Conservation (phyloP, 2,888 invertebrate genomes). For the Pammene aurita region DNA sequence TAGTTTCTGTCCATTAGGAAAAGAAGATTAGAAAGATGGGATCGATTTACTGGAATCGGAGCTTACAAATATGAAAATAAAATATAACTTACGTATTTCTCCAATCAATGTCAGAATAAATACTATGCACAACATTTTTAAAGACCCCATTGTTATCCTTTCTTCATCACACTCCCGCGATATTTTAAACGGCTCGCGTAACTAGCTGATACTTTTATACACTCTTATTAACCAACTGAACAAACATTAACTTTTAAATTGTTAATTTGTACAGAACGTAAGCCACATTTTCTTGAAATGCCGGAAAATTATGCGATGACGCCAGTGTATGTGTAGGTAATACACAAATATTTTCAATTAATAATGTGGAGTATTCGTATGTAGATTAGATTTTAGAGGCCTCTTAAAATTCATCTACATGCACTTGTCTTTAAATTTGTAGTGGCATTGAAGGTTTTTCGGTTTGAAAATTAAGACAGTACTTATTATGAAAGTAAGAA, state of each 20-base stretch:
- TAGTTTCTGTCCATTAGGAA: no score
- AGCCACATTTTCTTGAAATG: not conserved
- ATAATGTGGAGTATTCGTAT: not conserved
- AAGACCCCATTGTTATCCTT: slow-evolving; percentile 14
- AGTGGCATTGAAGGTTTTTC: no score
- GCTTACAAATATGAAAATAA: not conserved
- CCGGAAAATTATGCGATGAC: slow-evolving; percentile 14
- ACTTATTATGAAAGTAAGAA: no score
- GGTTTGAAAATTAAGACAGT: no score
- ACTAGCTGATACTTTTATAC: slow-evolving; percentile 19
- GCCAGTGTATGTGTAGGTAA: not conserved
- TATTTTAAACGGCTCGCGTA: not conserved
- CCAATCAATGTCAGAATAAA: slow-evolving; percentile 1
- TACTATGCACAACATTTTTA: slow-evolving; percentile 23
- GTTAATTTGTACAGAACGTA: not conserved
- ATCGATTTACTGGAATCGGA: not conserved
- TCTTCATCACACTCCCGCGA: slow-evolving; percentile 1
- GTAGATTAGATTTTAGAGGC: not conserved
- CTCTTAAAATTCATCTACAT: not conserved
- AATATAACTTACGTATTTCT: slow-evolving; percentile 27
- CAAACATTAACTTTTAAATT: slow-evolving; percentile 30
- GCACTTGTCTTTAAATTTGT: no score
- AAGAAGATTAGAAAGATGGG: no score
- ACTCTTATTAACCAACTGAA: slow-evolving; percentile 19
- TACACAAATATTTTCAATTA: slow-evolving; percentile 1